phyloP scores from a whole-genome alignment of 2,888 invertebrate genomes.

The Galeruca laticollis region DNA sequence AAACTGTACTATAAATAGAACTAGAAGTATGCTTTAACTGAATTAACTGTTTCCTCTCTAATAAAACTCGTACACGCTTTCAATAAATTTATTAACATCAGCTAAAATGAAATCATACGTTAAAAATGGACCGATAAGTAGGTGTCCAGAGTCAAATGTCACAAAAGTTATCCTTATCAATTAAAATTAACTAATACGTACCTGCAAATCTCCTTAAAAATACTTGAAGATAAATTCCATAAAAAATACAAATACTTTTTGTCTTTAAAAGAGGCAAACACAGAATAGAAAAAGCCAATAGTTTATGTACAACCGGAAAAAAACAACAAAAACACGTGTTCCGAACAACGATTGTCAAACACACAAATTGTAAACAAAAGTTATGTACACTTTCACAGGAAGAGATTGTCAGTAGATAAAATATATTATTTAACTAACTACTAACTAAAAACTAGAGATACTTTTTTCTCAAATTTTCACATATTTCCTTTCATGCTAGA shows the following conservation, averaged over 20 bases:
- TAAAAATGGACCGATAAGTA: slow-evolving; percentile 1
- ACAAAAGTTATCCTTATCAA: neutral
- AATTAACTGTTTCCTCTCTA: neutral
- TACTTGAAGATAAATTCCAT: neutral
- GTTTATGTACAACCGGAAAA: neutral
- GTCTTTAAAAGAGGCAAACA: neutral
- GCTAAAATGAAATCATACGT: neutral
- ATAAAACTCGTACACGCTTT: neutral
- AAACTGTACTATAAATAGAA: slow-evolving; percentile 2
- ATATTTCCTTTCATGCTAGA: slow-evolving; percentile 31
- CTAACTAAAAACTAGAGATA: slow-evolving; percentile 15
- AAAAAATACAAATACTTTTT: neutral
- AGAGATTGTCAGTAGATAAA: neutral
- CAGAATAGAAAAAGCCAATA: neutral
- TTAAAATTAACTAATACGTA: neutral
- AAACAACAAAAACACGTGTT: slow-evolving; percentile 15
- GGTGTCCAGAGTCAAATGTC: slow-evolving; percentile 20
- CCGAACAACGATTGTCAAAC: slow-evolving; percentile 1
- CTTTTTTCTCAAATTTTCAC: slow-evolving; percentile 32
- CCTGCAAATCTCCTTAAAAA: neutral
- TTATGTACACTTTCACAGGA: neutral
- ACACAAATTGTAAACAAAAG: slow-evolving; percentile 8
- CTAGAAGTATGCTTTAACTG: neutral
- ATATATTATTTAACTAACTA: slow-evolving; percentile 19
- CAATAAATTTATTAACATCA: neutral